Base-by-base conservation (phyloP, 2,888 invertebrate species). In the Caenorhabditis sulstoni region DNA sequence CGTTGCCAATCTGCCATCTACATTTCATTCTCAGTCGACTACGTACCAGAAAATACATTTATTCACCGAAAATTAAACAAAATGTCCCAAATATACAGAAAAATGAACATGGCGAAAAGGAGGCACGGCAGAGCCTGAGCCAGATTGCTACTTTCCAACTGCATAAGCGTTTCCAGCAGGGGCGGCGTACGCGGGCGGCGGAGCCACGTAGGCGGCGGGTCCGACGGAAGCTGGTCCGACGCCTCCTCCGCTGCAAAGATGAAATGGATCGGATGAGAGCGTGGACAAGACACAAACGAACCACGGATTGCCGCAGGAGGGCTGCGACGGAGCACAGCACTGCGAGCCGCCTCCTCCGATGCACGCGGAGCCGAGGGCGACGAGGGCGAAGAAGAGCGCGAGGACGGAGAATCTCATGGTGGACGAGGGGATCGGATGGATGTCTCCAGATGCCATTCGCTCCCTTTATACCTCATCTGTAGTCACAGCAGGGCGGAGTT, bases 321-420 rank as follows among this genome's bases (percentile, higher is more conserved):
- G 70, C 57, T 78, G 77, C 47, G 71, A 55, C 52, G 65, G 71
- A 29, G 71, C 45, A 44, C 77, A 78, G 71, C 77, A 71, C 41
- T 41, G 45, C 22, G 70, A 59, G 37, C 70, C 70, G n/a, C 76
- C 65, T 47, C 59, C 55, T 58, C 71, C 77, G 50, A 76, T 18
- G 37, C 76, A 76, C 9, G 68, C 76, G 47, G 23, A 20, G 47
- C 64, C 61, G 16, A 50, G 57, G 37, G 58, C 62, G 39, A 59
- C 57, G 35, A 76, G 62, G 39, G 58, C 62, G 45, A 55, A 45
- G 76, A 64, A 22, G 64, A 76, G 62, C 18, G 61, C 52, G 57
- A 55, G 29, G 37, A 58, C 50, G 58, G 52, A 64, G 45, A 64
- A 55, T 58, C 39, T 49, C 66, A 75, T 67, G 37, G 41, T 14